Base-by-base conservation (phyloP, 2,888 invertebrate species). In the Eurytoma californica region DNA sequence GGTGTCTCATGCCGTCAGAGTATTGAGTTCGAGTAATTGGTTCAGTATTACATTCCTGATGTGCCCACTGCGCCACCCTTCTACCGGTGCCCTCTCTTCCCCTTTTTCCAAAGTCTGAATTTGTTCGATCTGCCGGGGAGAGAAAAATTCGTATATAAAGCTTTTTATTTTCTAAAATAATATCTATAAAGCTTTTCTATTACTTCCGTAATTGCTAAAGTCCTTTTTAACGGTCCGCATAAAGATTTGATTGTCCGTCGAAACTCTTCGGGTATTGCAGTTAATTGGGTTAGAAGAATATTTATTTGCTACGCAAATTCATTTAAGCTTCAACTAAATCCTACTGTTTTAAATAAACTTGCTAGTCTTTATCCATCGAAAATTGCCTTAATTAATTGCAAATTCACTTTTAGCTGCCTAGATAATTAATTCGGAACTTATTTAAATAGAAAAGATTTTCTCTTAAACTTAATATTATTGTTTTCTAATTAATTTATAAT, bases 11-110 rank as follows among this genome's bases (percentile, higher is more conserved):
- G 28, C 74, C 68, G 49, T 49, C 67, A 47, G 61, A 53, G 58
- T 73, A 79, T 77, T 60, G 73, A 77, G 73, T 70, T 78, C 84
- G 79, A 86, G 87, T 88, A 88, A 88, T 88, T 88, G 87, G 86
- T 86, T 85, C 84, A 82, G 84, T 87, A 87, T 88, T 87, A 87
- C 87, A 88, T 88, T 88, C 88, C 85, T 88, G 85, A 85, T 85
- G 85, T 86, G 83, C 80, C 72, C 82, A 80, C 66, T 80, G 69
- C 79, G 58, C 70, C 74, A 67, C 80, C 75, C 68, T 49, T n/a
- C 39, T 47, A 18, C 49, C 53, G 57, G n/a, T 67, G 53, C 39
- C 49, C n/a, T 28, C 30, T 39, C 69, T 14, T 9, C 24, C 39
- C 69, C 20, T 30, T 16, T 72, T 16, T 30, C 24, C 7, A 2